Evolutionary conservation across 92 coral and sea anemone species (phyloP).

Genomic region (Palythoa grandis): DNA sequence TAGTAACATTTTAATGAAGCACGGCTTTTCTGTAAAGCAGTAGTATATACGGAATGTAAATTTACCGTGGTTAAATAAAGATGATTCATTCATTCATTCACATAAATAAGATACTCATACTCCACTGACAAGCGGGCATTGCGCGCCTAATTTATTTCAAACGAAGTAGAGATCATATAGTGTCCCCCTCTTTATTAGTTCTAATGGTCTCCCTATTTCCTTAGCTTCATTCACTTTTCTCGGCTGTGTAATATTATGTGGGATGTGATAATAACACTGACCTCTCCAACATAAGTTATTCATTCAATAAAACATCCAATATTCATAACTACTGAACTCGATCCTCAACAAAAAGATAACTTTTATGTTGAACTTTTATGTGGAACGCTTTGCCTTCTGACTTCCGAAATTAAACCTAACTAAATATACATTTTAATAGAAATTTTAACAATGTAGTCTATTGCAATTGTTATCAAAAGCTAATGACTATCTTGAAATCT

Average conservation of each 20-base stretch:
- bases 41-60: too few relatives aligned
- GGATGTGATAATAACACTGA: background rate
- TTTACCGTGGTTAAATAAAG: too few relatives aligned
- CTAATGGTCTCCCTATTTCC: background rate
- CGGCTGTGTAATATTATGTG: background rate
- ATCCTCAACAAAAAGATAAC: conserved; percentile 14
- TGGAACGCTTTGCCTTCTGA: conserved; percentile 16
- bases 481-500: too few relatives aligned
- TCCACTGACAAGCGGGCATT: background rate
- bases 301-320: background rate
- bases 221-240: background rate
- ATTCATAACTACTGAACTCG: background rate
- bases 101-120: background rate
- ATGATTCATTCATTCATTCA: too few relatives aligned
- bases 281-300: background rate
- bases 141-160: background rate
- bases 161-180: background rate
- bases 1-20: too few relatives aligned
- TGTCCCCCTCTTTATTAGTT: background rate
- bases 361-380: background rate
- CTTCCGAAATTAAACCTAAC: background rate
- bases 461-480: background rate
- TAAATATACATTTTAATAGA: conserved; percentile 8
- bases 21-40: too few relatives aligned
- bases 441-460: background rate